A percentile compares a stretch with the other conserved stretches of the same genome.
These are phyloP conservation scores for Agapostemon virescens DNA, from an alignment of 2,888 invertebrate species.

Conservation along the genomic window DNA sequence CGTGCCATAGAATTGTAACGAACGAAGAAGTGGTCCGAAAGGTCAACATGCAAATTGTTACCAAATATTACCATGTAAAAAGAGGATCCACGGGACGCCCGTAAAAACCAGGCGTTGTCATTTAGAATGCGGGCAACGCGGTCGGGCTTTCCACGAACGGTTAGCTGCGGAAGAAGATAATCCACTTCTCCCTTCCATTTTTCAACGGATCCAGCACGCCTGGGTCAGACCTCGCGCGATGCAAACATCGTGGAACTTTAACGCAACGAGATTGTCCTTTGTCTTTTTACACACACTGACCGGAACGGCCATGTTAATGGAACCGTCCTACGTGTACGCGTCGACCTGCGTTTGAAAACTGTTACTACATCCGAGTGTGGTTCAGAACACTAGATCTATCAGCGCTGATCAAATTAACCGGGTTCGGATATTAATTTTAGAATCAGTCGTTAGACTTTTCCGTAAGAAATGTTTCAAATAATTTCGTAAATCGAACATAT, in stretches of 20 bases:
- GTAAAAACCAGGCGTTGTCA: slow-evolving; percentile 4
- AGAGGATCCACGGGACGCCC: not conserved
- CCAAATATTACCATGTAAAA: not conserved
- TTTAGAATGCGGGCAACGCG: not conserved
- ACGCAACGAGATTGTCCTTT: slow-evolving; percentile 1
- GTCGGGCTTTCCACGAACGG: not conserved
- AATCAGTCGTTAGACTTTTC: too few species aligned
- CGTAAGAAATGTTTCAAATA: too few species aligned
- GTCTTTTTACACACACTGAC: not conserved
- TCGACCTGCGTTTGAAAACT: too few species aligned
- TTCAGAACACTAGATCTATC: too few species aligned
- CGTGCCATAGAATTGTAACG: not conserved
- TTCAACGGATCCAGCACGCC: not conserved
- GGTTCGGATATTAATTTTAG: too few species aligned
- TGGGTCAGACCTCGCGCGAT: not conserved
- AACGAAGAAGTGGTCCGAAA: not conserved
- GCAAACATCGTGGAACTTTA: slow-evolving; percentile 29
- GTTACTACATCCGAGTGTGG: too few species aligned
- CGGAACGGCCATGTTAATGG: not conserved
- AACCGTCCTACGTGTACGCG: not conserved
- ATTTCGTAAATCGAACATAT: too few species aligned
- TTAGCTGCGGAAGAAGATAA: slow-evolving; percentile 7
- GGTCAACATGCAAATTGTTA: not conserved
- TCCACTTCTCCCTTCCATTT: slow-evolving; percentile 19
- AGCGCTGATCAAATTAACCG: too few species aligned